Evolutionary conservation across 1,140 invertebrate genomes (phyloP), one percentile per base, ranked within the genome.

Genomic region (Amyelois transitella): DNA sequence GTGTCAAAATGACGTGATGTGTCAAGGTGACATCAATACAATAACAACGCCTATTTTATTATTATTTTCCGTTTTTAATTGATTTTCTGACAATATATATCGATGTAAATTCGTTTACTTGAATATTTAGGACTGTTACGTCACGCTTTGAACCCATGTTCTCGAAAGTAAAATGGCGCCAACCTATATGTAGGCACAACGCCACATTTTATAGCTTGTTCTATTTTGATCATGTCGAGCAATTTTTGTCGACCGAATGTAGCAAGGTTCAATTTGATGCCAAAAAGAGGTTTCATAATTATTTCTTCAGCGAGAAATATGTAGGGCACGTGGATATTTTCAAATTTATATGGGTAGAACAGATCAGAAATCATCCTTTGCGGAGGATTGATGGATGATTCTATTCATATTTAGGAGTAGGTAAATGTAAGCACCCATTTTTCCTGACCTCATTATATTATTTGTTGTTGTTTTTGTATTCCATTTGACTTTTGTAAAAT

Each of bases 111-210:
- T 58, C 50, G 25, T 67, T 66, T 54, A 28, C 58, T 48, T 61
- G 62, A 50, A 60, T 70, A 79, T 75, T 75, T 75, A 72, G 74
- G 67, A 62, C 71, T 79, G 72, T 87, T 87, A 87, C 82, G 84
- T 87, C 82, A 86, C 64, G 6, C 72, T 53, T 65, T 59, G 57
- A 72, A 70, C 69, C 68, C 70, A 63, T 67, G 69, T 66, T 71
- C 64, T 48, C 59, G 55, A 86, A 87, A 85, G 71, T 78, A 89
- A 89, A 89, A 89, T 89, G 88, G 88, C 88, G 88, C 86, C 87
- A 89, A n/a, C n/a, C n/a, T n/a, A 88, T 72, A 38, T 1, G 32
- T 38, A 71, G n/a, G n/a, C n/a, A n/a, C n/a, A n/a, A n/a, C 74
- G 70, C 69, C 75, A 74, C 72, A 75, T 74, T 44, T 50, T 51